Conservation (phyloP, 2,888 invertebrate species). For the Macrophya annulata region DNA sequence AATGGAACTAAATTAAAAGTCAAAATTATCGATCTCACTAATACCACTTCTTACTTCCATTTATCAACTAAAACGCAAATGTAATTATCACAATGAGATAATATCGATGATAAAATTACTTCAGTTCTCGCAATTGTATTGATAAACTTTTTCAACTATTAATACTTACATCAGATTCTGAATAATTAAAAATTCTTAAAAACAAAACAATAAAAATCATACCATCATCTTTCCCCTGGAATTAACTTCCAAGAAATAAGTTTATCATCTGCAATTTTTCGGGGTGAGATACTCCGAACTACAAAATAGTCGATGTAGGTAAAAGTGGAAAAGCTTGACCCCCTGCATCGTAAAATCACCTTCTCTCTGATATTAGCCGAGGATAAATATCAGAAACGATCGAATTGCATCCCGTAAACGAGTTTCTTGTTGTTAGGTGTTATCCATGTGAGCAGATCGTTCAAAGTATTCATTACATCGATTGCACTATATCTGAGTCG, state of each 20-base stretch:
- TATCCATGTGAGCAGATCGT: constrained; percentile 31
- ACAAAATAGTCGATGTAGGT: not conserved
- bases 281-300: not conserved
- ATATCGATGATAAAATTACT: not conserved
- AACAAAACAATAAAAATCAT: not conserved
- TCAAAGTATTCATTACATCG: constrained; percentile 10
- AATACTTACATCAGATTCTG: too few species aligned
- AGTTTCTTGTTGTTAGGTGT: not conserved
- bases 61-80: not conserved
- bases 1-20: constrained; percentile 10
- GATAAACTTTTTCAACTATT: too few species aligned
- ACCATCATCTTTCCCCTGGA: not conserved
- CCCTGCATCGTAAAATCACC: not conserved
- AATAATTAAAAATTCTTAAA: too few species aligned
- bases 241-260: not conserved
- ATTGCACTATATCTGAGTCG: constrained; percentile 11
- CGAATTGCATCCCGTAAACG: not conserved
- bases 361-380: not conserved
- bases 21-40: not conserved
- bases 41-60: not conserved
- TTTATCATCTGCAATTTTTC: not conserved
- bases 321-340: not conserved
- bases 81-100: not conserved
- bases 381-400: constrained; percentile 18
- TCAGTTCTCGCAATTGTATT: not conserved